Evolutionary conservation across 1,140 invertebrate genomes (phyloP).

Genomic region (Drosophila pectinifera): DNA sequence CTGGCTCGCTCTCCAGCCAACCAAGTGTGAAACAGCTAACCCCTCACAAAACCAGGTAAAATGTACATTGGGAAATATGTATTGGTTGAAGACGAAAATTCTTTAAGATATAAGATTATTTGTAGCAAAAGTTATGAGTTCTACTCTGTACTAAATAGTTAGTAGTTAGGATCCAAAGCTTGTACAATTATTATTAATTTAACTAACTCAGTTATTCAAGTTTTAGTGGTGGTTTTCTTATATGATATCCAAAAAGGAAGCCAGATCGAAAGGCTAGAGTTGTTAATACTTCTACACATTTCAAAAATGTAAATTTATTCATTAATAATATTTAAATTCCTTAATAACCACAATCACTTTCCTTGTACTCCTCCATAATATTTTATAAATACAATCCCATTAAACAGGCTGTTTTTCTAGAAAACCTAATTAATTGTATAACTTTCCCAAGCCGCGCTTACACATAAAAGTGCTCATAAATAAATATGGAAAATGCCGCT

Average conservation of each 20-base stretch:
- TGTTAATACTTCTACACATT: too few species aligned
- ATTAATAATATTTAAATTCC: not conserved
- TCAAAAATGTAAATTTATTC: not conserved
- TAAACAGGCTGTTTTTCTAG: not conserved
- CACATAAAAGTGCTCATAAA: constrained; percentile 31
- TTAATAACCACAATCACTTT: not conserved
- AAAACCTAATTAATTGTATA: constrained; percentile 2
- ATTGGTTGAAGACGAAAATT: too few species aligned
- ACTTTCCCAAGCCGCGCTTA: not conserved
- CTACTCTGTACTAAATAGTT: not conserved
- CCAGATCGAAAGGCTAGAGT: too few species aligned
- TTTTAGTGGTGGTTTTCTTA: too few species aligned
- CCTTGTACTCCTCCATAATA: not conserved
- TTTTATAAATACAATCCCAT: not conserved
- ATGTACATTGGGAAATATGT: too few species aligned
- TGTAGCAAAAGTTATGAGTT: too few species aligned
- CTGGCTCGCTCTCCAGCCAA: constrained; percentile 5
- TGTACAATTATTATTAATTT: too few species aligned
- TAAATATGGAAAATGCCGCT: constrained; percentile 15
- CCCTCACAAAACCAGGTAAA: constrained; percentile 23
- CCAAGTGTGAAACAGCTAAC: constrained; percentile 42
- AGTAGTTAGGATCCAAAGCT: too few species aligned
- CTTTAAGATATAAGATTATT: not conserved
- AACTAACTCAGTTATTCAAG: too few species aligned
- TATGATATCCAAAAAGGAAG: too few species aligned